phyloP scores from a whole-genome alignment of 2,113 vertebrate species.

The Ardeotis arabs region DNA sequence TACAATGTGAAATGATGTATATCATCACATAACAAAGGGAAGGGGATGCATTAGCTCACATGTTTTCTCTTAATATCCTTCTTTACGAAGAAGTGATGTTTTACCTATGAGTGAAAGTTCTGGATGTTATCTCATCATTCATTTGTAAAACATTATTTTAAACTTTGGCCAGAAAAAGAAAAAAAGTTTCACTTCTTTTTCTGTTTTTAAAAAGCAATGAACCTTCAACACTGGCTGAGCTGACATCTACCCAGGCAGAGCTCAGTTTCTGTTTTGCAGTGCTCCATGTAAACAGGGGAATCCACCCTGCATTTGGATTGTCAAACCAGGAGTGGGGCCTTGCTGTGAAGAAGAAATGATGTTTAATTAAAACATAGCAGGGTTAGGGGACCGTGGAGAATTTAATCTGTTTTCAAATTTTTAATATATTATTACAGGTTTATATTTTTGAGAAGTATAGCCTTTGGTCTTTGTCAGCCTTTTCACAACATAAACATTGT shows the following conservation, averaged over 20 bases:
- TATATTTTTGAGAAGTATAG: background rate
- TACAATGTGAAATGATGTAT: background rate
- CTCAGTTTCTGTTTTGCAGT: background rate
- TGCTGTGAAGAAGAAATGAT: accelerated
- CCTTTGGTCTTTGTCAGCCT: background rate
- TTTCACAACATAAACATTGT: background rate
- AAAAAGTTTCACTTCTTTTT: accelerated
- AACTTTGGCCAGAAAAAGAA: background rate
- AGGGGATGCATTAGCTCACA: background rate
- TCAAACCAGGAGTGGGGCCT: background rate
- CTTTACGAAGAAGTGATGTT: background rate
- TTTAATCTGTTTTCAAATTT: background rate
- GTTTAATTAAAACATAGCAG: background rate
- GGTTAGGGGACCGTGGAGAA: background rate
- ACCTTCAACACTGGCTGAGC: background rate
- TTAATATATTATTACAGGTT: background rate
- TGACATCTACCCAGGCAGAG: background rate
- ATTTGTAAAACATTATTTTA: background rate
- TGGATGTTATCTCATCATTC: background rate
- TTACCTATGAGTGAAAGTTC: background rate
- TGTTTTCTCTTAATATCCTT: background rate
- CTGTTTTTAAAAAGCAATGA: background rate
- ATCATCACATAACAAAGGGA: background rate
- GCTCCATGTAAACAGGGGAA: background rate
- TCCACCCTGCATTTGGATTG: background rate